These are phyloP conservation scores for Drosophila punjabiensis DNA, from an alignment of 1,140 invertebrate species.

Conservation along the genomic window DNA sequence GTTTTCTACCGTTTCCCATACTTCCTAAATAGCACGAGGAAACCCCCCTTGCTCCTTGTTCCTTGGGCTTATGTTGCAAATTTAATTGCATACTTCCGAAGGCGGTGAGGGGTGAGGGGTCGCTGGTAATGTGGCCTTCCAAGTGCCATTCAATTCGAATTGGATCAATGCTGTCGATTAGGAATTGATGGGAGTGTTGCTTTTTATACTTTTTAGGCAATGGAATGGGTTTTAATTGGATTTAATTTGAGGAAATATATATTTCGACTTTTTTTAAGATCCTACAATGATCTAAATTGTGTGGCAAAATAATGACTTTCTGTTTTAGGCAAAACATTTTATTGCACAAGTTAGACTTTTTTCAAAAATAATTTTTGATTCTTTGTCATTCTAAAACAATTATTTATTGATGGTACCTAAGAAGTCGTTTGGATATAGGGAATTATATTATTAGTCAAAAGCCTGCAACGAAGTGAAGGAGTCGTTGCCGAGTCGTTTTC, in stretches of 20 bases:
- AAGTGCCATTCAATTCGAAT: slow-evolving; percentile 21
- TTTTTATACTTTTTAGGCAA: background rate
- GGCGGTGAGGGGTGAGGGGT: background rate
- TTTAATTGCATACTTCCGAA: slow-evolving; percentile 39
- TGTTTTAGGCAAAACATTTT: background rate
- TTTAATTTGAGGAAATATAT: background rate
- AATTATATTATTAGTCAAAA: too few relatives aligned
- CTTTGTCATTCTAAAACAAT: too few relatives aligned
- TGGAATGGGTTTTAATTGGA: background rate
- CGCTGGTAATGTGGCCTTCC: slow-evolving; percentile 12
- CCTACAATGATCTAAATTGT: background rate
- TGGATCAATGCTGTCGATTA: slow-evolving; percentile 24
- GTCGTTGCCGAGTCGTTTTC: too few relatives aligned
- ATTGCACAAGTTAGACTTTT: background rate
- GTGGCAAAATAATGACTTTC: background rate
- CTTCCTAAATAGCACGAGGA: background rate
- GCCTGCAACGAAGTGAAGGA: too few relatives aligned
- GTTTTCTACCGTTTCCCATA: background rate
- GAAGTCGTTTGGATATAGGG: too few relatives aligned
- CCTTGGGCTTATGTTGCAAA: slow-evolving; percentile 44
- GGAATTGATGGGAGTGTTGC: background rate
- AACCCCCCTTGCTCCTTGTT: slow-evolving; percentile 5
- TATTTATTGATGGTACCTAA: too few relatives aligned
- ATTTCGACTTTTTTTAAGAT: background rate
- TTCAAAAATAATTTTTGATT: background rate